These are phyloP conservation scores for Scaptomyza flava DNA, from an alignment of 2,888 invertebrate genomes.

Conservation along the genomic window DNA sequence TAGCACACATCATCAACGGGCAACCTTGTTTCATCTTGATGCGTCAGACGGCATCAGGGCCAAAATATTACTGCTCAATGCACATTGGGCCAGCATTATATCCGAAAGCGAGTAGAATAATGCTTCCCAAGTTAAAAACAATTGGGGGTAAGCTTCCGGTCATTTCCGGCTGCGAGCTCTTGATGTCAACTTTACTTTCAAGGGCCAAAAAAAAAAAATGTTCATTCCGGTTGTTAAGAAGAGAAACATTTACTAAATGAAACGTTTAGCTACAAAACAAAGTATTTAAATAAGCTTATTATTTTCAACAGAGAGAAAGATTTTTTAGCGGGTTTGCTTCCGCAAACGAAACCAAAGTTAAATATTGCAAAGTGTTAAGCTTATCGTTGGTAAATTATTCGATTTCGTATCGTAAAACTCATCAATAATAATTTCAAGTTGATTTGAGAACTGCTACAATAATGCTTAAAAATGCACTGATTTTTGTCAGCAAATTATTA, in stretches of 20 bases:
- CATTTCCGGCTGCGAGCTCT: constrained; percentile 27
- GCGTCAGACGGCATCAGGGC: constrained; percentile 51
- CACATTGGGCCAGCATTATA: neutral
- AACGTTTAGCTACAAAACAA: neutral
- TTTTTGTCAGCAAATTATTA: neutral
- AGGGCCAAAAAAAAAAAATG: neutral
- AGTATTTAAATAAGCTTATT: neutral
- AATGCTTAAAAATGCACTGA: neutral
- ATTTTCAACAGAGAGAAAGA: neutral
- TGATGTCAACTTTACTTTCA: constrained; percentile 27
- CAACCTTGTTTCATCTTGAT: constrained; percentile 46
- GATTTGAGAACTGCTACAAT: too few relatives aligned
- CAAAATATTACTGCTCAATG: constrained; percentile 36
- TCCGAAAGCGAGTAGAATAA: neutral
- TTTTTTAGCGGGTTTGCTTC: neutral
- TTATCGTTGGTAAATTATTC: neutral
- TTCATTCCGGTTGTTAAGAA: neutral
- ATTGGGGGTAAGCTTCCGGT: constrained; percentile 5
- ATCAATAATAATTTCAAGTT: neutral
- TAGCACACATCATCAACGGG: constrained; percentile 10
- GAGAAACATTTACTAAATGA: neutral
- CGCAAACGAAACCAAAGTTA: neutral
- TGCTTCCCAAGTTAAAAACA: neutral
- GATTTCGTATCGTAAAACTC: neutral
- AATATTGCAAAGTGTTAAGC: neutral